Percentiles rank a stretch among this genome's conserved stretches.
phyloP scores from a whole-genome alignment of 2,888 invertebrate genomes.

The Malacosoma neustria region DNA sequence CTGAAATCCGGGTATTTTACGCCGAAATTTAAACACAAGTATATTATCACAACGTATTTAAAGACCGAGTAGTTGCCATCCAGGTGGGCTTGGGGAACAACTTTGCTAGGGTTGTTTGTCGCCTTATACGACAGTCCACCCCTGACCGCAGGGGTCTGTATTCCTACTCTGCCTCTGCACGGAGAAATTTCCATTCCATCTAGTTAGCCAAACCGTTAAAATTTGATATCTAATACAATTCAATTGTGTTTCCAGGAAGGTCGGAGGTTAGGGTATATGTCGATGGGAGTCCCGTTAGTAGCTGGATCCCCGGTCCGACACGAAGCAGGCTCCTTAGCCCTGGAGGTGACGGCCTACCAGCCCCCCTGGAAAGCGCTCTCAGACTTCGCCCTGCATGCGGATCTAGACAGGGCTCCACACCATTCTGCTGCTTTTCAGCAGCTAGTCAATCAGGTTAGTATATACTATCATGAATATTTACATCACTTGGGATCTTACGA shows the following conservation, averaged over 20 bases:
- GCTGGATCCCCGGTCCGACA: conserved; percentile 95
- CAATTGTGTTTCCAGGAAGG: conserved; percentile 88
- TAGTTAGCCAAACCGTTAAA: too few species aligned
- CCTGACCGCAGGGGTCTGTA: conserved; percentile 1
- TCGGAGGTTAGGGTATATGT: conserved; percentile 93
- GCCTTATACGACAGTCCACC: conserved; percentile 2
- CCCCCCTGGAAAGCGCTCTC: conserved; percentile 98
- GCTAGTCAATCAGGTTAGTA: conserved; percentile 96
- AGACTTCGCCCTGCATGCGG: conserved; percentile 96
- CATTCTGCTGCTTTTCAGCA: conserved; percentile 96
- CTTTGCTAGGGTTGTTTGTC: conserved; percentile 49
- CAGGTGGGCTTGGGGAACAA: too few species aligned
- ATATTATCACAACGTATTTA: too few species aligned
- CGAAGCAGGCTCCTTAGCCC: conserved; percentile 90
- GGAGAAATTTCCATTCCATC: too few species aligned
- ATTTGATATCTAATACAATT: too few species aligned
- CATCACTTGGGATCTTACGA: too few species aligned
- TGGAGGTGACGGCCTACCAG: conserved; percentile 94
- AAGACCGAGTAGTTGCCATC: too few species aligned
- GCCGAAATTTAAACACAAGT: too few species aligned
- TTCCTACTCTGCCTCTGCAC: too few species aligned
- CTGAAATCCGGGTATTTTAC: too few species aligned
- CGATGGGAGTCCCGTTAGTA: conserved; percentile 98
- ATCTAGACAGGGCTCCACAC: conserved; percentile 91
- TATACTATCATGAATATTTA: too few species aligned